phyloP scores from a whole-genome alignment of 2,113 vertebrate species.

The Pica pica region DNA sequence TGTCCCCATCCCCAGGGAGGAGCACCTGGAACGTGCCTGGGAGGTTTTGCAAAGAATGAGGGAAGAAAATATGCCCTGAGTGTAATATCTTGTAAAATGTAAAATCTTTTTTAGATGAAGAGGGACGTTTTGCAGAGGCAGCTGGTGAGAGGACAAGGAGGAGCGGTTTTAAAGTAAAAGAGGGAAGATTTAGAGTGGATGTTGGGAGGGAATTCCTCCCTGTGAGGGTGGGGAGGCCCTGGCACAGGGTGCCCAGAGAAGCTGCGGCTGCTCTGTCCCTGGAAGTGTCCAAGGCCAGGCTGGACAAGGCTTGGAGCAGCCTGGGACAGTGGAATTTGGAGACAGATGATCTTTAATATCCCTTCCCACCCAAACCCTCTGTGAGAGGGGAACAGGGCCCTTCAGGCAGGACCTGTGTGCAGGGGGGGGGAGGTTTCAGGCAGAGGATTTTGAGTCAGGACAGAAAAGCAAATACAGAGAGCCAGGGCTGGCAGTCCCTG shows the following conservation, averaged over 20 bases:
- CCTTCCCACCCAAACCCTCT: background rate
- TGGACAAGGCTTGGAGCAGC: rapidly evolving
- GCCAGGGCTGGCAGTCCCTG: rapidly evolving
- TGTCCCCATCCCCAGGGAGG: rapidly evolving
- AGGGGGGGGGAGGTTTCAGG: rapidly evolving
- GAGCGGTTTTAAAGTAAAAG: background rate
- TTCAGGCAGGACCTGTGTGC: rapidly evolving
- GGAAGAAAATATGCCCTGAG: background rate
- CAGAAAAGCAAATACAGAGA: background rate
- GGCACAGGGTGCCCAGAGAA: background rate
- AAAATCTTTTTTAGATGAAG: no score
- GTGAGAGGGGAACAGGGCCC: background rate
- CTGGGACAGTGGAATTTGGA: background rate
- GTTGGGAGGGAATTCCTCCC: background rate
- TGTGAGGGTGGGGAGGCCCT: background rate
- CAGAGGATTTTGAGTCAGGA: background rate
- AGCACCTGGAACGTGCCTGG: background rate
- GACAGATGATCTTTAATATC: background rate
- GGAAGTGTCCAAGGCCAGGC: background rate
- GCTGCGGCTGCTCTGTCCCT: background rate
- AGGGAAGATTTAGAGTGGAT: background rate
- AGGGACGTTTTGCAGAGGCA: background rate
- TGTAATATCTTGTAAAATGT: no score
- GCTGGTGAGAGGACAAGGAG: background rate
- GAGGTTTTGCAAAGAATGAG: background rate